Base-by-base conservation (phyloP, 2,113 vertebrate genomes). In the Theristicus caerulescens region DNA sequence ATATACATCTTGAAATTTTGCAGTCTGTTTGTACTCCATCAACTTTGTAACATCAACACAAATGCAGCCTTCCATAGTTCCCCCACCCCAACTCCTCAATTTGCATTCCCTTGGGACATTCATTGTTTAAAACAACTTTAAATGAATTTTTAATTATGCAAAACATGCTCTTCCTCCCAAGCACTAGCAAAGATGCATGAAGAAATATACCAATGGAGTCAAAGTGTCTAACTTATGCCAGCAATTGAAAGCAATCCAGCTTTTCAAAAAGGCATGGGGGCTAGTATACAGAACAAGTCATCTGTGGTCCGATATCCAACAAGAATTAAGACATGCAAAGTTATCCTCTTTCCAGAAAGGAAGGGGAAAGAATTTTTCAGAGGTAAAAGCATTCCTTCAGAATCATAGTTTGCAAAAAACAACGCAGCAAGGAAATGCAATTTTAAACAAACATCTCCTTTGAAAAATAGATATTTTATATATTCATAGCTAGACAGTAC, bases 31-130 rank as follows among this genome's bases (percentile, higher is more conserved):
- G 72, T 14, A 51, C 21, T 88, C 82, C 88, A 18, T 42, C 36
- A 40, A 14, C 57, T 90, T 76, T 67, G 94, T 95, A 97, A 97
- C 97, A 98, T 72, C 62, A 79, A 76, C 58, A 91, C 4, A 88
- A 93, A 88, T 7, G 61, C 67, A 61, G 49, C 22, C 14, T 70
- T 87, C 67, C 55, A 34, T 1, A 81, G 38, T 27, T 36, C 24
- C 24, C 55, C 29, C 3, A 0, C 11, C 44, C 44, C 78, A 74
- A 13, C 36, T 62, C 55, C 86, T 34, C 5, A 8, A 34, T 12
- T n/a, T 65, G 80, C 66, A 52, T 65, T 72, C 64, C 42, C 25
- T 42, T 67, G 69, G 71, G 61, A 91, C 5, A 11, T 59, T 66
- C 69, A 80, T 11, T 59, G 26, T 49, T 87, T 66, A 94, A 44